Evolutionary conservation across 2,113 vertebrate genomes (phyloP), one percentile per base, ranked within the genome.

Genomic region (Paratilapia polleni): DNA sequence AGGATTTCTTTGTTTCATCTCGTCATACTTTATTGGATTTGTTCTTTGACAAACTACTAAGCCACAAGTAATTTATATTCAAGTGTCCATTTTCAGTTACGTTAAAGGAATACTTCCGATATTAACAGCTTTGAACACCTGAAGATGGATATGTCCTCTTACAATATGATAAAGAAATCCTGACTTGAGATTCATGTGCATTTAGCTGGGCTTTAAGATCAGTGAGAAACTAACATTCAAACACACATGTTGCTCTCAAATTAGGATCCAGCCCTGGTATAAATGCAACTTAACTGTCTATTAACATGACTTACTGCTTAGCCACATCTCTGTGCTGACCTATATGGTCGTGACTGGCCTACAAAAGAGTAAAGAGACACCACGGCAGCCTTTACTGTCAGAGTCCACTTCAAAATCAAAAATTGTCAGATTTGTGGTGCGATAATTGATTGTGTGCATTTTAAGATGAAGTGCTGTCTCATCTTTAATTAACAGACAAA

Each of bases 1-100:
- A 96, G 93, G 93, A 95, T 94, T 95, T 94, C 92, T 94, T 84
- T 94, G 94, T 93, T 95, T 95, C 92, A 94, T 92, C 87, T 92
- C 89, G 87, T 95, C 88, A 93, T 94, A 92, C 88, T 94, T 94
- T 86, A 90, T 84, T 84, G 89, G 77, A 92, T 94, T 93, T 92
- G 90, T 88, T 94, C 91, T 89, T 86, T 83, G 87, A 89, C 86
- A 92, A 94, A 93, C 87, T 85, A 87, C 92, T 90, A 63, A 83
- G 75, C 90, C 88, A 86, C 80, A 92, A 92, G 91, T 90, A 87
- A 87, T 92, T 90, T 77, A 85, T 91, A 90, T 90, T 91, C 90
- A 92, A 94, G 91, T 91, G 89, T 93, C 81, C 77, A 74, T 80
- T 87, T 84, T 89, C 87, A 89, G 83, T 75, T 87, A 78, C 64